phyloP scores from a whole-genome alignment of 2,888 invertebrate genomes.

The Eremobia ochroleuca region DNA sequence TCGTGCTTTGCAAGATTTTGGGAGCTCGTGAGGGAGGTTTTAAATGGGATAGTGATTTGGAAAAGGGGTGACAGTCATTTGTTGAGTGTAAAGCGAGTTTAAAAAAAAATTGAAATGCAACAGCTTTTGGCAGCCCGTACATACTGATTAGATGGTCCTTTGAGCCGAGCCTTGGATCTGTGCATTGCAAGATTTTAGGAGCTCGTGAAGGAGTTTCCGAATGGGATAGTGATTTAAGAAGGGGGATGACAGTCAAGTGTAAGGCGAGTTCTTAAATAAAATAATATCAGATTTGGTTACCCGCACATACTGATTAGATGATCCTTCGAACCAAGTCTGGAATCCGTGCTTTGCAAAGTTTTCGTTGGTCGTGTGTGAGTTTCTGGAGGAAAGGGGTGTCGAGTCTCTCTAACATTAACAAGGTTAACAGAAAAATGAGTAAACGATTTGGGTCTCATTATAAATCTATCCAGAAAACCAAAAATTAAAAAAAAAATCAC shows the following conservation, averaged over 20 bases:
- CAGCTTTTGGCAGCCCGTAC: slow-evolving; percentile 58
- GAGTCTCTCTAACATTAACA: background rate
- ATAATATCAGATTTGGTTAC: background rate
- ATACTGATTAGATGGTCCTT: slow-evolving; percentile 71
- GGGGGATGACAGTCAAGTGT: too few relatives aligned
- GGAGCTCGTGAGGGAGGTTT: background rate
- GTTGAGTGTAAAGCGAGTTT: background rate
- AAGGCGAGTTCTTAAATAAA: background rate
- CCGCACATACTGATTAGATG: background rate
- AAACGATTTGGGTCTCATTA: too few relatives aligned
- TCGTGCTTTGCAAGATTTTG: slow-evolving; percentile 33
- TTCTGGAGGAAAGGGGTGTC: background rate
- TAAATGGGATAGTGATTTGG: slow-evolving; percentile 13
- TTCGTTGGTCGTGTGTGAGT: background rate
- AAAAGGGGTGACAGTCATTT: background rate
- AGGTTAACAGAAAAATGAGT: background rate
- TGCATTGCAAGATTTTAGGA: slow-evolving; percentile 24
- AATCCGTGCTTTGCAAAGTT: background rate
- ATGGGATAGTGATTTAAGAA: too few relatives aligned
- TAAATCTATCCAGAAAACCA: background rate
- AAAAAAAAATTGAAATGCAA: background rate
- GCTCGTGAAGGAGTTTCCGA: background rate
- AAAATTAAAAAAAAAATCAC: too few relatives aligned
- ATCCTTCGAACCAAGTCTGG: background rate
- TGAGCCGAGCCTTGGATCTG: slow-evolving; percentile 2